Evolutionary conservation across 2,797 vertebrate species (phyloP).

Genomic region (Amniataba percoides): DNA sequence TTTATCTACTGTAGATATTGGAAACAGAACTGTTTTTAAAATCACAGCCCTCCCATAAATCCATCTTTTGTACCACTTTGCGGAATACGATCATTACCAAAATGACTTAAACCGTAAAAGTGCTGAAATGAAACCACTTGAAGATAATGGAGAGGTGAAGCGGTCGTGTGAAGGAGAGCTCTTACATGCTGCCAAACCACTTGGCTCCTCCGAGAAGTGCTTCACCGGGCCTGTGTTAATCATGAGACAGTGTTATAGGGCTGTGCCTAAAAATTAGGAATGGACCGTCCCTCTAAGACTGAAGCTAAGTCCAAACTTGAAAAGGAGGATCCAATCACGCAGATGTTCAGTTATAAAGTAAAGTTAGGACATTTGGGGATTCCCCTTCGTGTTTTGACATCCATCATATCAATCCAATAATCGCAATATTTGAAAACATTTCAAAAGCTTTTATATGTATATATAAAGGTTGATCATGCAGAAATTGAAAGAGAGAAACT

Average conservation of each 20-base stretch:
- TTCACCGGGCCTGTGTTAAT: conserved; percentile 25
- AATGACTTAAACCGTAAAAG: conserved; percentile 30
- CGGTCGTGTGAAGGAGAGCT: conserved; percentile 17
- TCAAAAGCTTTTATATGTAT: not conserved
- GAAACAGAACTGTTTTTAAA: not conserved
- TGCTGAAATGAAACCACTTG: conserved; percentile 47
- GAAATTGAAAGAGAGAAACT: not conserved
- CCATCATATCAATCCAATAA: not conserved
- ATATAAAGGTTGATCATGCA: not conserved
- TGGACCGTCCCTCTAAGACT: not conserved
- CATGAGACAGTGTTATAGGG: conserved; percentile 10
- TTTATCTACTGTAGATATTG: not conserved
- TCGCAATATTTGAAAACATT: not conserved
- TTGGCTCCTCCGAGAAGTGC: conserved; percentile 28
- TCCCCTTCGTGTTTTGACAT: not conserved
- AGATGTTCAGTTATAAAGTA: not conserved
- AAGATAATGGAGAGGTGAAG: conserved; percentile 45
- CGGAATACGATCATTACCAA: conserved; percentile 24
- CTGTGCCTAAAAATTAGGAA: not conserved
- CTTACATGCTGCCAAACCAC: conserved; percentile 37
- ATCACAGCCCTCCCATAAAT: not conserved
- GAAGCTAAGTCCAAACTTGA: not conserved
- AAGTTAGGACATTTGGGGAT: not conserved
- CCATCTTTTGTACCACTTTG: not conserved
- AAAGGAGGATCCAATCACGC: not conserved